Conservation (phyloP, 2,113 vertebrate genomes). For the Pogona vitticeps region DNA sequence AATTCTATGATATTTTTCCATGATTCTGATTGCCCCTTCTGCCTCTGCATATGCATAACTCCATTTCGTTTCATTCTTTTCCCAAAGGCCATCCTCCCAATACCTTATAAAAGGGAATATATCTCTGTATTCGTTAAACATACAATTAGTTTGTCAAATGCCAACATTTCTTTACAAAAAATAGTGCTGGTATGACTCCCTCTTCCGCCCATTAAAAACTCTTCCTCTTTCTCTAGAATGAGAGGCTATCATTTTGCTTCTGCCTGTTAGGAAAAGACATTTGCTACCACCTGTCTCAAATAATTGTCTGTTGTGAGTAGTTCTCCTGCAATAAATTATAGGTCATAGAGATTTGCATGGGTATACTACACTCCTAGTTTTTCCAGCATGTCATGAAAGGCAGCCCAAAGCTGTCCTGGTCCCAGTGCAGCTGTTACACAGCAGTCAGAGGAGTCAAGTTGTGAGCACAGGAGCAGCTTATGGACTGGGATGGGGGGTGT, state of each 20-base stretch:
- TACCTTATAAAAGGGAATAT: constrained; percentile 43
- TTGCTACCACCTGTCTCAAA: constrained; percentile 58
- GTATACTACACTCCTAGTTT: background rate
- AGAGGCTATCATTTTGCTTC: constrained; percentile 54
- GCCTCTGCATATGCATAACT: background rate
- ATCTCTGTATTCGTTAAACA: constrained; percentile 50
- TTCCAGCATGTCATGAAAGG: background rate
- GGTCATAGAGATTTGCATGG: constrained; percentile 40
- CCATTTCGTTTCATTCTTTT: background rate
- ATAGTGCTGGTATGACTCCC: constrained; percentile 49
- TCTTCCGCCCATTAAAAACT: constrained; percentile 55
- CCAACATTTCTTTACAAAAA: constrained; percentile 50
- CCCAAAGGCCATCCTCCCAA: constrained; percentile 23
- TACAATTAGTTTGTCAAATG: constrained; percentile 63
- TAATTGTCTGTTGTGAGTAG: constrained; percentile 52
- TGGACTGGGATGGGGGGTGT: no score
- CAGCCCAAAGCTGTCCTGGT: background rate
- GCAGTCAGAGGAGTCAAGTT: no score
- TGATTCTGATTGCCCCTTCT: background rate
- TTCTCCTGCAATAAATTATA: constrained; percentile 44
- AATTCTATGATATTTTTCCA: fast-evolving
- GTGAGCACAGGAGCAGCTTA: no score
- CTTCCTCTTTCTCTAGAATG: constrained; percentile 41
- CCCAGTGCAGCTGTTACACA: background rate
- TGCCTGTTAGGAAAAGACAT: constrained; percentile 52